Conservation (phyloP, 1,140 invertebrate species). For the Drosophila watanabei region DNA sequence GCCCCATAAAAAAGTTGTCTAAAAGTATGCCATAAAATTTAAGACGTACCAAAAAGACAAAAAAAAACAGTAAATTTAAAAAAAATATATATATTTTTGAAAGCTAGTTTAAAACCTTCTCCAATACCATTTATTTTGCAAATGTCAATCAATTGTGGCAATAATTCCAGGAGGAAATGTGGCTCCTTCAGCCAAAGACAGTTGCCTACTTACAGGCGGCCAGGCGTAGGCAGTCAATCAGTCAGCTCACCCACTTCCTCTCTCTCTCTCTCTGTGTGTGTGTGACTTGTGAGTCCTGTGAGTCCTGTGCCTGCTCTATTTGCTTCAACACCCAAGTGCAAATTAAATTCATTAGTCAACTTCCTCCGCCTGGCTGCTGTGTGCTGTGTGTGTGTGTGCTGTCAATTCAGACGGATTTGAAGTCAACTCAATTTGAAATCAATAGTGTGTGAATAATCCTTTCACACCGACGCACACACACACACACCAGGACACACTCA, state of each 20-base stretch:
- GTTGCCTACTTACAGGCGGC: constrained; percentile 62
- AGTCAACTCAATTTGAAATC: constrained; percentile 84
- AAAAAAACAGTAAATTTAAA: too few relatives aligned
- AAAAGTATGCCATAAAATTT: too few relatives aligned
- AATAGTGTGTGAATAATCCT: constrained; percentile 84
- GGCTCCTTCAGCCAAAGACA: constrained; percentile 39
- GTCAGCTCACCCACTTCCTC: constrained; percentile 11
- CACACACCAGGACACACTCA: neutral
- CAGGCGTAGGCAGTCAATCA: constrained; percentile 44
- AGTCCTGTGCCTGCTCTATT: constrained; percentile 70
- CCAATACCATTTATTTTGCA: constrained; percentile 7
- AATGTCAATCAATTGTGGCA: constrained; percentile 40
- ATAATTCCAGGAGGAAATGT: neutral
- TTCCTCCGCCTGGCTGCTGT: constrained; percentile 55
- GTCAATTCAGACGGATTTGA: constrained; percentile 83
- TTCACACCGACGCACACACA: constrained; percentile 64
- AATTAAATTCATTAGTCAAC: constrained; percentile 84
- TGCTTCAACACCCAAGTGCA: constrained; percentile 80
- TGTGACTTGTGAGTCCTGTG: constrained; percentile 1
- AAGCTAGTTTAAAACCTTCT: too few relatives aligned
- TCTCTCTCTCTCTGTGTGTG: neutral
- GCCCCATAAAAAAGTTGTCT: too few relatives aligned
- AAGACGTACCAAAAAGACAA: too few relatives aligned
- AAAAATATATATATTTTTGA: too few relatives aligned
- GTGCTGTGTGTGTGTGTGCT: constrained; percentile 27